Conservation (phyloP, 2,113 vertebrate species). For the Tragelaphus strepsiceros region DNA sequence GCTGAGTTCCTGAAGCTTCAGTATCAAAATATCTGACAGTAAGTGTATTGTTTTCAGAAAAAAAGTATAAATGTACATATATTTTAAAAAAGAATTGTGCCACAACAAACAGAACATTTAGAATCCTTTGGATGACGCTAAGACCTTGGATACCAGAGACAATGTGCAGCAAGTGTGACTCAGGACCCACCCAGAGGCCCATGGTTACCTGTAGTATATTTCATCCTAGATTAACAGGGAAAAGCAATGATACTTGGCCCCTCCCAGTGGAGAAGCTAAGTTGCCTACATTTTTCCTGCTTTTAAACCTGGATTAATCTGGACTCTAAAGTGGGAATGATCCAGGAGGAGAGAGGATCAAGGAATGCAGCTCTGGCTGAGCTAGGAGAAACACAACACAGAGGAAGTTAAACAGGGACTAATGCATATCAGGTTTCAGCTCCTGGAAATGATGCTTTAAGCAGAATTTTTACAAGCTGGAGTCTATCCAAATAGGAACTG, state of each 20-base stretch:
- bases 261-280: not conserved
- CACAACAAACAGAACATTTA: not conserved
- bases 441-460: not conserved
- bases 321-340: not conserved
- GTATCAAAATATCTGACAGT: not conserved
- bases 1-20: not conserved
- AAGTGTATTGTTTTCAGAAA: not conserved
- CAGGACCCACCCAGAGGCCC: not conserved
- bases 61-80: not conserved
- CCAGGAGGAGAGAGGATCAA: not conserved
- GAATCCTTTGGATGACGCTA: not conserved
- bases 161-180: not conserved
- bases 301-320: not conserved
- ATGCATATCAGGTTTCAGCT: not conserved
- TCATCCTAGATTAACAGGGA: not conserved
- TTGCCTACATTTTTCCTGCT: not conserved
- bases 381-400: not conserved
- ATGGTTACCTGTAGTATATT: not conserved
- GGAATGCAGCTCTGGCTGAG: not conserved
- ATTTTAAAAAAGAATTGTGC: not conserved
- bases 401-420: not conserved
- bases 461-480: slow-evolving; percentile 6
- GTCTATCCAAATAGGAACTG: slow-evolving; percentile 16
- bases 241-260: not conserved
- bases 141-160: not conserved